Evolutionary conservation across 2,888 invertebrate genomes (phyloP), one percentile per base, ranked within the genome.

Genomic region (Bombyx huttoni): DNA sequence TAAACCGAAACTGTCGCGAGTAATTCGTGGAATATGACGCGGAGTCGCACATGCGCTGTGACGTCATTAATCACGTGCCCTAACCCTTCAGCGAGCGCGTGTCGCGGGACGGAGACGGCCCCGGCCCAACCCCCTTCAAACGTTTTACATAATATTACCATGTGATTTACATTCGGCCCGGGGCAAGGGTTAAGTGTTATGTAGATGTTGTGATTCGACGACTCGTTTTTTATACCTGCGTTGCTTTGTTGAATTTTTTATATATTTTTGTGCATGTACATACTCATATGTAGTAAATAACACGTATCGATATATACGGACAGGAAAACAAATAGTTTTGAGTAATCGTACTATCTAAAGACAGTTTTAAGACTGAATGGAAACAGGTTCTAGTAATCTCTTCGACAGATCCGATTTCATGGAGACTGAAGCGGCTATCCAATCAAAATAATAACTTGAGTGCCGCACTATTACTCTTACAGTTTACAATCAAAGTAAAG

Each of bases 11-110:
- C 24, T 24, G 24, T 24, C 24, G 24, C 24, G 24, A 24, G 24
- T 24, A 24, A 24, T 24, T 24, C 79, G 79, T 75, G 70, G 69
- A 73, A 68, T 73, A 72, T 65, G 69, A 64, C 70, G 71, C 48
- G 35, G 9, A 40, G 49, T 47, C 51, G 48, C 40, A 40, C 40
- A 40, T 40, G 40, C 40, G 40, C 40, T 12, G 40, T 40, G 40
- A 40, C 40, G 40, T 40, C 40, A 40, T 40, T 10, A 40, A 40
- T 40, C 40, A 40, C 12, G 40, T 12, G 40, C 40, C 40, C 40
- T 40, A 40, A 40, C 40, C 40, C 47, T 33, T 24, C 49, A 48
- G 48, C 49, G 24, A 13, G 49, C 49, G 34, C 49, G 49, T 34
- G 49, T 13, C 49, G 34, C 34, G 34, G 5, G 49, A 34, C 10